Percentiles rank a stretch among this genome's conserved stretches.
Conservation (phyloP, 2,113 vertebrate genomes). For the Cyphomyrus plagiostoma region DNA sequence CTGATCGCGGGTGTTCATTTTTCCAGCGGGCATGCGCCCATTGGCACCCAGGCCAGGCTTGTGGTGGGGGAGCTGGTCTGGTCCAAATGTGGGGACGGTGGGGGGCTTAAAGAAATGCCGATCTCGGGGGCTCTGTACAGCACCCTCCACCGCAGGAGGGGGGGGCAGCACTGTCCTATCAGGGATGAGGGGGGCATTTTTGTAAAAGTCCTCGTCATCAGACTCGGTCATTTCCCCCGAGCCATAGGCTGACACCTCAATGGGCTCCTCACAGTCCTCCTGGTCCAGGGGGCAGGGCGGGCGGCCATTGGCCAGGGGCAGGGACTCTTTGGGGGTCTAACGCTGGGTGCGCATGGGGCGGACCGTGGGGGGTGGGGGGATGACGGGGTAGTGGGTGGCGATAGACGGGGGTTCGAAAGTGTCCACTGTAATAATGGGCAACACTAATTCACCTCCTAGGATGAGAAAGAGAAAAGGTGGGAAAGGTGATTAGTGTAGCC, state of each 20-base stretch:
- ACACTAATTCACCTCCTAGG: constrained; percentile 92
- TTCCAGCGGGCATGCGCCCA: constrained; percentile 69
- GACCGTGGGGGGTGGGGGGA: constrained; percentile 79
- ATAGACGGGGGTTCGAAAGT: constrained; percentile 86
- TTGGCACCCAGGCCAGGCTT: constrained; percentile 45
- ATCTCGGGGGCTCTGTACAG: constrained; percentile 59
- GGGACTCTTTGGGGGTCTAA: constrained; percentile 79
- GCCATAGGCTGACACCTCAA: constrained; percentile 81
- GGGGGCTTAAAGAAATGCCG: constrained; percentile 60
- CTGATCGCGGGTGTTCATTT: constrained; percentile 87
- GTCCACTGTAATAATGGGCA: constrained; percentile 91
- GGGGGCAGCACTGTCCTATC: constrained; percentile 77
- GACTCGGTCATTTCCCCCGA: constrained; percentile 87
- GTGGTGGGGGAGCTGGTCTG: constrained; percentile 56
- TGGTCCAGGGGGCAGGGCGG: constrained; percentile 76
- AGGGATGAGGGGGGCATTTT: constrained; percentile 78
- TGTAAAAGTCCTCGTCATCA: constrained; percentile 90
- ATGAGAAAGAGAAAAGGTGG: constrained; percentile 62
- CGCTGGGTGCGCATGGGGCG: constrained; percentile 77
- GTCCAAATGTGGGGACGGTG: constrained; percentile 64
- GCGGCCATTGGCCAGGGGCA: constrained; percentile 58
- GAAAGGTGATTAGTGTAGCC: constrained; percentile 45
- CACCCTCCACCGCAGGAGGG: constrained; percentile 56
- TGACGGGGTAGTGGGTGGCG: constrained; percentile 79
- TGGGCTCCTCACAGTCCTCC: constrained; percentile 82